Evolutionary conservation across 2,888 invertebrate species (phyloP), one percentile per base, ranked within the genome.

Genomic region (Ophion ellenae): DNA sequence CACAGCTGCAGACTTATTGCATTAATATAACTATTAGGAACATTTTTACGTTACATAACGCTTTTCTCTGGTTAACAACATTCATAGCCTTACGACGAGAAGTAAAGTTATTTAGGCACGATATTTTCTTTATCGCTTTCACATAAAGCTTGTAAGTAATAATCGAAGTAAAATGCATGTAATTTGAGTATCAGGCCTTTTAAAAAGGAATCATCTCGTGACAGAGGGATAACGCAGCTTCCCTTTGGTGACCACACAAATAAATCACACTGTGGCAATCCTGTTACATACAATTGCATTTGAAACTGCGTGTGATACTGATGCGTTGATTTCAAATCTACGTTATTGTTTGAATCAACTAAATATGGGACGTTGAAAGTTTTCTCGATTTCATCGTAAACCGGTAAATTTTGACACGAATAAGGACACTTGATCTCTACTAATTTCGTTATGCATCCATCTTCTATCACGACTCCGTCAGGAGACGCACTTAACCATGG

Each of bases 361-460:
- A 84, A 53, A 66, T 83, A 80, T 40, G 61, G 40, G 40, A 74
- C 63, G 7, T 47, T 66, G 7, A 80, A 73, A 40, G 69, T 82
- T 24, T 45, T 57, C 36, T 45, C 57, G 0, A 24, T n/a, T 11
- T 45, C 7, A 75, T 84, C 61, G 5, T 59, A 61, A 66, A 84
- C 59, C 20, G 85, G 57, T 36, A 78, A 32, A 14, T 83, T 82
- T 64, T 77, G 20, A 36, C 84, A 86, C 20, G 70, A 71, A n/a
- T 59, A 70, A 14, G 86, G 83, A 64, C 86, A 87, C 61, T 87
- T 86, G n/a, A 87, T 70, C 32, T 87, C 86, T 17, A 87, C 61
- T 53, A 84, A 32, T 66, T 81, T 84, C 28, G 47, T 70, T 24
- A 84, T 76, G 10, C 75, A 71, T 53, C 63, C 87, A 71, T 86